Evolutionary conservation across 2,113 vertebrate species (phyloP).

Genomic region (Sisor rabdophorus): DNA sequence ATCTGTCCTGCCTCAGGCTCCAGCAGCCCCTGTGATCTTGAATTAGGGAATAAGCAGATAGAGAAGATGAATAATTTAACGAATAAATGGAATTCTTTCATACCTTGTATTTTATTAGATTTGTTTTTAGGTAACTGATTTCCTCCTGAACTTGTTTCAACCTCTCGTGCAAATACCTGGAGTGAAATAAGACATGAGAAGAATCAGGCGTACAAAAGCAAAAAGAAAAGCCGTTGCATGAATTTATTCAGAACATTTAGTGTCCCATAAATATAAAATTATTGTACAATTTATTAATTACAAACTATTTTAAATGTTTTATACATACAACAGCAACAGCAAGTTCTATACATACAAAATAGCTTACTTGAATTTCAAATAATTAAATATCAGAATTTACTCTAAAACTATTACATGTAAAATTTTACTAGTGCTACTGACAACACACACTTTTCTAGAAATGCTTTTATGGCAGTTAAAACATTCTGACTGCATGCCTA

Average conservation of each 20-base stretch:
- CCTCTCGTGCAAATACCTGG: slow-evolving; percentile 91
- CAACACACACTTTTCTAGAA: not conserved
- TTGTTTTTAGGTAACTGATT: slow-evolving; percentile 84
- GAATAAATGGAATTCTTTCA: slow-evolving; percentile 23
- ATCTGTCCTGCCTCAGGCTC: no score
- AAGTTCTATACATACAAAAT: no score
- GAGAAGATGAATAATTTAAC: no score
- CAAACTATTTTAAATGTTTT: not conserved
- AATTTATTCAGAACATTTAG: not conserved
- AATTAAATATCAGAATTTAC: no score
- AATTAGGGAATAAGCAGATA: no score
- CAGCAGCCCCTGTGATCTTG: no score
- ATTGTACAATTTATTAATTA: not conserved
- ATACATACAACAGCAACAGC: not conserved
- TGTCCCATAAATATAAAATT: not conserved
- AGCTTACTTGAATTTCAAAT: not conserved
- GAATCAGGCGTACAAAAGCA: not conserved
- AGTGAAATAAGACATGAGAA: slow-evolving; percentile 4
- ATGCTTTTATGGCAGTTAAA: no score
- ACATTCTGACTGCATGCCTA: no score
- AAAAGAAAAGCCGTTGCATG: slow-evolving; percentile 1
- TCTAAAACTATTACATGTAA: not conserved
- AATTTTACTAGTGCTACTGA: not conserved
- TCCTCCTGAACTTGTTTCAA: slow-evolving; percentile 91
- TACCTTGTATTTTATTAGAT: slow-evolving; percentile 89